phyloP scores from a whole-genome alignment of 2,888 invertebrate species.

The Sarcophaga carnaria region DNA sequence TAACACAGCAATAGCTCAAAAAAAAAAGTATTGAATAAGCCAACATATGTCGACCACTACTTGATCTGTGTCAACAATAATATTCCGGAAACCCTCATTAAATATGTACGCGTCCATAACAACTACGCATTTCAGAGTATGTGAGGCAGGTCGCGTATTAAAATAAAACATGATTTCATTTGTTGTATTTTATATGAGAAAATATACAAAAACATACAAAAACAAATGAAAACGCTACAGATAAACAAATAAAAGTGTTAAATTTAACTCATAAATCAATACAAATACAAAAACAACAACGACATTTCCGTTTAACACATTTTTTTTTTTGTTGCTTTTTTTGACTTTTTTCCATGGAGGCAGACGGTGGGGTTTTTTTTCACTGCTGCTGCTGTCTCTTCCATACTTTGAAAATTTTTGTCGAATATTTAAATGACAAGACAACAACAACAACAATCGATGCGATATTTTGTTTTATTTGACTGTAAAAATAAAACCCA shows the following conservation, averaged over 20 bases:
- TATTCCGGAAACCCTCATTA: conserved; percentile 63
- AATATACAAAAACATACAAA: no score
- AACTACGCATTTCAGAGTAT: conserved; percentile 25
- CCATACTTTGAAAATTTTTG: conserved; percentile 6
- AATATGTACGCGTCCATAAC: conserved; percentile 23
- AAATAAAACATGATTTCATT: conserved; percentile 9
- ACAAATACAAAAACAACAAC: conserved; percentile 43
- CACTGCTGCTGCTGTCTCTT: conserved; percentile 1
- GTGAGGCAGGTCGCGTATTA: conserved; percentile 53
- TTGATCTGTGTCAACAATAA: conserved; percentile 56
- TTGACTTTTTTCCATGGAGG: conserved; percentile 17
- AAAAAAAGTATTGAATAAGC: background rate
- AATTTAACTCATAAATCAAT: conserved; percentile 61
- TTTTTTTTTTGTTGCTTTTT: no score
- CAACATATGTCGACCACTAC: conserved; percentile 14
- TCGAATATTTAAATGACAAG: no score
- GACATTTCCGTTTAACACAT: conserved; percentile 58
- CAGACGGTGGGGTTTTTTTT: conserved; percentile 3
- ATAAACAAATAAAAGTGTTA: conserved; percentile 57
- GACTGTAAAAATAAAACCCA: conserved; percentile 27
- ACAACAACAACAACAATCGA: no score
- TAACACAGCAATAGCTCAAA: conserved; percentile 1
- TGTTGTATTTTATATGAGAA: background rate
- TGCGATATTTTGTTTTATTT: background rate
- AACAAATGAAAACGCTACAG: background rate